Conservation (phyloP, 2,888 invertebrate species). For the Cactoblastis cactorum region DNA sequence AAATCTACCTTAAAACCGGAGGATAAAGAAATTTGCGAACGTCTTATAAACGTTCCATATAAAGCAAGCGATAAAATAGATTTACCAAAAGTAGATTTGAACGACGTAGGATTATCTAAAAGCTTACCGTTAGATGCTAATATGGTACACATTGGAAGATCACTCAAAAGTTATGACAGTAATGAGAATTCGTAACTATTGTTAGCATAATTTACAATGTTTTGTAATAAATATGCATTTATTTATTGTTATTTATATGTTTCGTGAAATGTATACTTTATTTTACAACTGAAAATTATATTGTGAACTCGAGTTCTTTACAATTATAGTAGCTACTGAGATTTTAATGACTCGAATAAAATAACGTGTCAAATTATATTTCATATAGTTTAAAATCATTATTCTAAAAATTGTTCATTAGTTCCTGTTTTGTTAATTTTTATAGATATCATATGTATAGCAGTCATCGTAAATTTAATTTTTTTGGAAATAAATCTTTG, state of each 20-base stretch:
- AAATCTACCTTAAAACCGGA: slow-evolving; percentile 39
- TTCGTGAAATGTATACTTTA: neutral
- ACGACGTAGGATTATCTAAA: slow-evolving; percentile 39
- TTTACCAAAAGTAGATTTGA: slow-evolving; percentile 44
- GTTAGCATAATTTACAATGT: neutral
- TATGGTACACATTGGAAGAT: slow-evolving; percentile 46
- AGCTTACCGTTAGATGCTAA: slow-evolving; percentile 39
- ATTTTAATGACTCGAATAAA: too few relatives aligned
- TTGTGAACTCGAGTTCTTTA: too few relatives aligned
- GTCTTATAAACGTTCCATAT: slow-evolving; percentile 27
- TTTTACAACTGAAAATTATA: too few relatives aligned
- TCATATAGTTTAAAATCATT: too few relatives aligned
- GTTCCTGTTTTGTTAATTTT: neutral
- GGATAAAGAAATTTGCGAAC: slow-evolving; percentile 53
- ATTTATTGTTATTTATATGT: slow-evolving; percentile 11
- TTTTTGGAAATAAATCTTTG: neutral
- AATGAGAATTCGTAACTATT: slow-evolving; percentile 16
- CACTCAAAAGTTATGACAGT: slow-evolving; percentile 54
- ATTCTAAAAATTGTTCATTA: too few relatives aligned
- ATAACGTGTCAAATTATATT: too few relatives aligned
- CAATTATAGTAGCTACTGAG: too few relatives aligned
- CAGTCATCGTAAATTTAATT: neutral
- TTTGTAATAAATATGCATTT: slow-evolving; percentile 6
- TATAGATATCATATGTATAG: too few relatives aligned
- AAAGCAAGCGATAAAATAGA: slow-evolving; percentile 23